Evolutionary conservation across 2,888 invertebrate genomes (phyloP).

Genomic region (Hedya salicella): DNA sequence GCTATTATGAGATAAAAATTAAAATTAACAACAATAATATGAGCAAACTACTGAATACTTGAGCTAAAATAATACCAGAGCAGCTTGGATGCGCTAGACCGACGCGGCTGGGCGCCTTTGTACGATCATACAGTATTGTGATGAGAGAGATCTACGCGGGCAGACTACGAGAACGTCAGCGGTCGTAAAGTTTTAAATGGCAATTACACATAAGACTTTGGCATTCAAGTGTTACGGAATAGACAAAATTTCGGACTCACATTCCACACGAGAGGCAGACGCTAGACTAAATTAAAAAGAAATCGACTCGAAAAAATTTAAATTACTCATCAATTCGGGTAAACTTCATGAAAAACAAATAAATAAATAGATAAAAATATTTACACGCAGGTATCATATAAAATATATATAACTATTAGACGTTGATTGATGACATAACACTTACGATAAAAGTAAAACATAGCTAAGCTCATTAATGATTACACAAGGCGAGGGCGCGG

Average conservation of each 20-base stretch:
- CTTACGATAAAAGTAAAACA: slow-evolving; percentile 84
- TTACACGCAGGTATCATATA: slow-evolving; percentile 72
- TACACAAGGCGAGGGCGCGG: slow-evolving; percentile 78
- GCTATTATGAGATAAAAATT: slow-evolving; percentile 61
- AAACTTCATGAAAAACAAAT: slow-evolving; percentile 80
- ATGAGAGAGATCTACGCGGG: slow-evolving; percentile 74
- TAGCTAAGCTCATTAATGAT: slow-evolving; percentile 85
- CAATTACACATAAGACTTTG: slow-evolving; percentile 81
- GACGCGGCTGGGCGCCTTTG: slow-evolving; percentile 69
- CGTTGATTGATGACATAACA: slow-evolving; percentile 84
- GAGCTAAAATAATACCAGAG: slow-evolving; percentile 82
- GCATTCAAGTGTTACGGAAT: slow-evolving; percentile 76
- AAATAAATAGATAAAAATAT: slow-evolving; percentile 81
- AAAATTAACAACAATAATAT: slow-evolving; percentile 81
- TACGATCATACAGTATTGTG: slow-evolving; percentile 80
- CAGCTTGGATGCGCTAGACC: slow-evolving; percentile 76
- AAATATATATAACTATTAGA: slow-evolving; percentile 71
- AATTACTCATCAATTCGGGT: slow-evolving; percentile 71
- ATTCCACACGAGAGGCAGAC: slow-evolving; percentile 41
- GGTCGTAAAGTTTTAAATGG: slow-evolving; percentile 69
- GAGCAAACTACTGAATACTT: slow-evolving; percentile 83
- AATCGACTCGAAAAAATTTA: slow-evolving; percentile 42
- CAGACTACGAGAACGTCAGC: slow-evolving; percentile 66
- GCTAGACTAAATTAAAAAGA: slow-evolving; percentile 43
- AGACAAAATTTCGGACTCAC: slow-evolving; percentile 44